Conservation (phyloP, 1,140 invertebrate genomes). For the Notospermus geniculatus region DNA sequence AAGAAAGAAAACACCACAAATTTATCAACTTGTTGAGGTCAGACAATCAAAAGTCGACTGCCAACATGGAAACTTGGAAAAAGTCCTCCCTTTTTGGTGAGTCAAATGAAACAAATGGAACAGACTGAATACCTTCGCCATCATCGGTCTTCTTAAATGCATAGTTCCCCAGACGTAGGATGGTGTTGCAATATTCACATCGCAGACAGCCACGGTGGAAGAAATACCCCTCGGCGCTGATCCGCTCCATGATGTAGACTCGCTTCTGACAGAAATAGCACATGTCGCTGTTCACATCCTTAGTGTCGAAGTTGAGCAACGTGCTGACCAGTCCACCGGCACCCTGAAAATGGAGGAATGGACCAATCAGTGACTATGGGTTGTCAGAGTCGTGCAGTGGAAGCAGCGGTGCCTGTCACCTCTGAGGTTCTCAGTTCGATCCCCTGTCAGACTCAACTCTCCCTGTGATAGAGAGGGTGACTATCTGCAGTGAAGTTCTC, state of each 20-base stretch:
- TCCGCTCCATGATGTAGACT: slow-evolving; percentile 84
- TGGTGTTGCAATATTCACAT: slow-evolving; percentile 57
- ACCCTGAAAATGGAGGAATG: slow-evolving; percentile 9
- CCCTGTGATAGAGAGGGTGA: too few relatives aligned
- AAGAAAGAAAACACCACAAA: slow-evolving; percentile 3
- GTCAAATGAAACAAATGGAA: too few relatives aligned
- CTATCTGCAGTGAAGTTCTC: too few relatives aligned
- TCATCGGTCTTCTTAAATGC: slow-evolving; percentile 38
- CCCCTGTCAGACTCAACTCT: too few relatives aligned
- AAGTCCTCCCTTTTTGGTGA: too few relatives aligned
- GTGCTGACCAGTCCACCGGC: slow-evolving; percentile 31
- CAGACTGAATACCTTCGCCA: slow-evolving; percentile 33
- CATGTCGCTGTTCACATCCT: slow-evolving; percentile 62
- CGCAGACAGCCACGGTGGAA: slow-evolving; percentile 68
- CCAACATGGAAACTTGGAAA: too few relatives aligned
- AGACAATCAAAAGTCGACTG: too few relatives aligned
- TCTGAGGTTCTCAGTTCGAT: too few relatives aligned
- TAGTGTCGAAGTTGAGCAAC: neutral
- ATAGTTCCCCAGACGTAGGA: slow-evolving; percentile 63
- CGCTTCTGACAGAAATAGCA: slow-evolving; percentile 85
- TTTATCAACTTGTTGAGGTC: neutral
- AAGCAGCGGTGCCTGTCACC: too few relatives aligned
- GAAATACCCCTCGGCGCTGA: slow-evolving; percentile 80
- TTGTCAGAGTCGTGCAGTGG: too few relatives aligned
- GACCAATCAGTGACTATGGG: too few relatives aligned